Base-by-base conservation (phyloP, 2,888 invertebrate species). In the Lepidocyrtinus sp. region DNA sequence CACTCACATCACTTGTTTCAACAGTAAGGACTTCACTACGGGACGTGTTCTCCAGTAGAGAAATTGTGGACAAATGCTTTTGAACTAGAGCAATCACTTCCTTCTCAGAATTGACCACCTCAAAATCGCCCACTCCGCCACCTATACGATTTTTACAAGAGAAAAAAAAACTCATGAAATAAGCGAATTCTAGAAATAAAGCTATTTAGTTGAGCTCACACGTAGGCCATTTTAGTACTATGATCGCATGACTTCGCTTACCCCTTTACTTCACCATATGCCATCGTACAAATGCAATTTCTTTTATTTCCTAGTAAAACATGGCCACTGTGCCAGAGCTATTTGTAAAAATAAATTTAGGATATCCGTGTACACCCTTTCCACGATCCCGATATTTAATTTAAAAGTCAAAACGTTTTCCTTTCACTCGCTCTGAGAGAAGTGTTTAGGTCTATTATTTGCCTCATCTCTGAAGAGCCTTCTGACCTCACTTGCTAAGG, bases 121-220 rank as follows among this genome's bases (percentile, higher is more conserved):
- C 82, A 64, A 75, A 82, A 71, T 82, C 82, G 1, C 82, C 82
- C 19, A 82, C 82, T 21, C 82, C 82, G n/a, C 82, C 82, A 25
- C 73, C 81, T 81, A 50, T 9, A 65, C 25, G 55, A 59, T 15
- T 62, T 26, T 1, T 12, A 50, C 5, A 65, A 65, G 19, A 64
- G 21, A 65, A 36, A 25, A 65, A 36, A 21, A n/a, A 19, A 65
- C n/a, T 1, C 9, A n/a, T 19, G 67, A 67, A 67, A 55, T 9
- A 15, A 55, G n/a, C 25, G 25, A 59, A 55, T 15, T 65, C 12
- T 19, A 9, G 46, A n/a, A 67, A 67, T 27, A 17, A 26, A n/a
- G 67, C 21, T 15, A 73, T 64, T 64, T 73, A 73, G 26, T 25
- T 73, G 55, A 17, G 26, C 62, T 72, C 71, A 27, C 62, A 72